phyloP scores from a whole-genome alignment of 53 echinoderm and acorn worm genomes.

The Apostichopus leukothele region DNA sequence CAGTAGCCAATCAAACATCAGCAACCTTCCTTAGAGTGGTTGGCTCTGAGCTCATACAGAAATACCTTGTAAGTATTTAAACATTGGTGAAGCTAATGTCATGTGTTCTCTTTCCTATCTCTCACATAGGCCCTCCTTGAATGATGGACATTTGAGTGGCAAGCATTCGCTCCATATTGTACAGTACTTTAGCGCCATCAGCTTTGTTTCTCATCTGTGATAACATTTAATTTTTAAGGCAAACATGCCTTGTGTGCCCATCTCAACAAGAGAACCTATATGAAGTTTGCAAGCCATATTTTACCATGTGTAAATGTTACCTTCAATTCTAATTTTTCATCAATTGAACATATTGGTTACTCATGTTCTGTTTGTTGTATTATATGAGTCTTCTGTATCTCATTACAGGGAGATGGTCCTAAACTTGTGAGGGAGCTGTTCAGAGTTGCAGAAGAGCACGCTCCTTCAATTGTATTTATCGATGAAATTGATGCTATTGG shows the following conservation, averaged over 20 bases:
- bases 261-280: too few species aligned
- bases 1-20: conserved; percentile 98
- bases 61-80: conserved; percentile 81
- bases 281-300: too few species aligned
- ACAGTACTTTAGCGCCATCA: too few species aligned
- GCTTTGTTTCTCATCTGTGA: too few species aligned
- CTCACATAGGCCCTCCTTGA: neutral
- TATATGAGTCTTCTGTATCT: neutral
- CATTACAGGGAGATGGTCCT: conserved; percentile 88
- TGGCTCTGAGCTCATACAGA: conserved; percentile 97
- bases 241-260: too few species aligned
- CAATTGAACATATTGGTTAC: too few species aligned
- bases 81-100: too few species aligned
- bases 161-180: too few species aligned
- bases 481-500: conserved; percentile 99
- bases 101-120: neutral
- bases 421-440: conserved; percentile 94
- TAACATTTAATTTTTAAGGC: too few species aligned
- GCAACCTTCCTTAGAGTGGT: conserved; percentile 97
- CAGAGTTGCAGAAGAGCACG: conserved; percentile 97
- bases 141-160: neutral
- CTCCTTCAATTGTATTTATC: conserved; percentile 96
- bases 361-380: neutral
- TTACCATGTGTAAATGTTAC: too few species aligned
- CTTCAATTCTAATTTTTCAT: too few species aligned